Evolutionary conservation across 2,113 vertebrate genomes (phyloP).

Genomic region (Oryzias woworae): DNA sequence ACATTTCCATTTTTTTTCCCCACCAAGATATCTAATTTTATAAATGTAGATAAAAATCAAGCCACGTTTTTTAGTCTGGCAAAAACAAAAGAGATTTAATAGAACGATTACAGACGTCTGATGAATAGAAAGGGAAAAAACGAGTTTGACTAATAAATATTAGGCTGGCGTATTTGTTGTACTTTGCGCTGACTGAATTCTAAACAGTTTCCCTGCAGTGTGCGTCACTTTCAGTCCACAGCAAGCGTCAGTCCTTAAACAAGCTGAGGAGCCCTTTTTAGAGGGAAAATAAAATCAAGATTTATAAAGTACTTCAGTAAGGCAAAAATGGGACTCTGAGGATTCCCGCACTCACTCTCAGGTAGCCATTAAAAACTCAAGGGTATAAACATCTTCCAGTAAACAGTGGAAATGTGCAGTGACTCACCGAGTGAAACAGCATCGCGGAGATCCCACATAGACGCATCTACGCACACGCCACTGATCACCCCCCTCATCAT

Average conservation of each 20-base stretch:
- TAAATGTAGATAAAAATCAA: too few species aligned
- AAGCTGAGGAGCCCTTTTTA: conserved; percentile 7
- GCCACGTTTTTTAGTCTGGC: not conserved
- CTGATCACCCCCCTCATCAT: conserved; percentile 34
- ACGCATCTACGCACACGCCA: conserved; percentile 38
- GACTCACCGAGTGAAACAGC: conserved; percentile 55
- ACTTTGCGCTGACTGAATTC: not conserved
- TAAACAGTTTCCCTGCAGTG: not conserved
- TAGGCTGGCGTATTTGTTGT: conserved; percentile 3
- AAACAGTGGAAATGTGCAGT: conserved; percentile 63
- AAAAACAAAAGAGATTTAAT: not conserved
- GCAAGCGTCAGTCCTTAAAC: conserved; percentile 3
- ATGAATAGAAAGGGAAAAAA: not conserved
- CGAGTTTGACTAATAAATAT: not conserved
- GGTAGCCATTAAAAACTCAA: conserved; percentile 66
- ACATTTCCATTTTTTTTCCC: too few species aligned
- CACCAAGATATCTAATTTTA: too few species aligned
- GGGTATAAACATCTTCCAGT: conserved; percentile 66
- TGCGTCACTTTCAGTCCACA: conserved; percentile 26
- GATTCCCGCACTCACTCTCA: conserved; percentile 57
- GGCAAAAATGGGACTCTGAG: conserved; percentile 13
- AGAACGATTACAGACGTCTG: not conserved
- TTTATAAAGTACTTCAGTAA: conserved; percentile 51
- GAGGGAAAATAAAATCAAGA: conserved; percentile 51
- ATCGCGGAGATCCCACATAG: conserved; percentile 58